Percentiles rank a stretch among this genome's conserved stretches.
Evolutionary conservation across 2,888 invertebrate species (phyloP).

Genomic region (Torymus aiolomorphi): DNA sequence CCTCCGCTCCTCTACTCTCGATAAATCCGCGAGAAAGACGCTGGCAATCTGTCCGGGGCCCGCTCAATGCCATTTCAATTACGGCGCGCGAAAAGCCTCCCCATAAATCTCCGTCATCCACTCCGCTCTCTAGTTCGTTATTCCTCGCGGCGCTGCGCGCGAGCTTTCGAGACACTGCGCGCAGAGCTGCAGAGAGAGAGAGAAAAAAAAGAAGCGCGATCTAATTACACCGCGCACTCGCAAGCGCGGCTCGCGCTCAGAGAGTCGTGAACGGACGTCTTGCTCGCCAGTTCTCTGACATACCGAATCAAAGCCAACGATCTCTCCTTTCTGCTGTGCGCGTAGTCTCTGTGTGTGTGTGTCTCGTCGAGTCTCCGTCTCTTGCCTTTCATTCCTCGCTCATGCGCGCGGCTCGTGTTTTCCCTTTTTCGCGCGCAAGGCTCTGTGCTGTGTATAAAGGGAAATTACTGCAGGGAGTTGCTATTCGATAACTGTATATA

Average conservation of each 20-base stretch:
- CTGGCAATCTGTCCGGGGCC: constrained; percentile 4
- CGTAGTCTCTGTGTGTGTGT: background rate
- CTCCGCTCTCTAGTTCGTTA: too few species aligned
- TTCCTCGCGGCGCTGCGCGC: too few species aligned
- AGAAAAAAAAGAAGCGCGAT: too few species aligned
- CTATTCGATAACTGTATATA: too few species aligned
- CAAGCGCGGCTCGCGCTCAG: background rate
- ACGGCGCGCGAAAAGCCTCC: constrained; percentile 1
- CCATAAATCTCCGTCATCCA: too few species aligned
- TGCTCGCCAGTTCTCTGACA: background rate
- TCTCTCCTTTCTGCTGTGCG: background rate
- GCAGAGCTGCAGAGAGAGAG: too few species aligned
- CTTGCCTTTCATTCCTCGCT: background rate
- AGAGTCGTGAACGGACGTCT: background rate
- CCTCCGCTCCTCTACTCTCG: too few species aligned
- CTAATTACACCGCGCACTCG: background rate
- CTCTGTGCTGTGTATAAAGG: too few species aligned
- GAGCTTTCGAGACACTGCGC: too few species aligned
- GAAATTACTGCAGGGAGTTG: too few species aligned
- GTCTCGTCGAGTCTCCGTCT: background rate
- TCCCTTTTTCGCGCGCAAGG: too few species aligned
- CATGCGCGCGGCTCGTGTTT: background rate
- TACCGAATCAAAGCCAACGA: constrained; percentile 16
- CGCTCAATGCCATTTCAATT: constrained; percentile 41
- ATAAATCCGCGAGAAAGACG: constrained; percentile 4